A percentile compares a stretch with the other conserved stretches of the same genome.
These are phyloP conservation scores for Himalopsyche tibetana DNA, from an alignment of 2,888 invertebrate species.

Conservation along the genomic window DNA sequence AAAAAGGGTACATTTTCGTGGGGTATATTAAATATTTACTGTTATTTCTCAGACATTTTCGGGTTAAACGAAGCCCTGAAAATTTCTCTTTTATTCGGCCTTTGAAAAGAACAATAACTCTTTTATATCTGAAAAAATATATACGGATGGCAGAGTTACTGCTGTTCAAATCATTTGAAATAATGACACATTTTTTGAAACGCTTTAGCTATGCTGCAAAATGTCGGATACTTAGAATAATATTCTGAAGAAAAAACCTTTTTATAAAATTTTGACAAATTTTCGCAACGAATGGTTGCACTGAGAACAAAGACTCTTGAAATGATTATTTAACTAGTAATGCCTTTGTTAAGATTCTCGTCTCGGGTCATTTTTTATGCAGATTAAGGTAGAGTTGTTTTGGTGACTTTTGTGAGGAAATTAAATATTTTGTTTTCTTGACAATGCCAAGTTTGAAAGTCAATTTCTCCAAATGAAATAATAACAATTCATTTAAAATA, in stretches of 20 bases:
- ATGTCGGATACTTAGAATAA: not conserved
- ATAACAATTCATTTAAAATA: too few species aligned
- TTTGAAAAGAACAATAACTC: slow-evolving; percentile 7
- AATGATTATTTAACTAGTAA: too few species aligned
- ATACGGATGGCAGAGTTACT: not conserved
- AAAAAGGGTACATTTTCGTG: too few species aligned
- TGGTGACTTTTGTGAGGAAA: too few species aligned
- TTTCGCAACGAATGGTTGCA: not conserved
- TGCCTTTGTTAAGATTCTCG: too few species aligned
- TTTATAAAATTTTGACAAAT: not conserved
- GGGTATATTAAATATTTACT: not conserved
- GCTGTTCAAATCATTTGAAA: not conserved
- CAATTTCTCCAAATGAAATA: too few species aligned
- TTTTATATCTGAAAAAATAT: not conserved
- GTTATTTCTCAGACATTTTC: not conserved
- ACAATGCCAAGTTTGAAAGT: too few species aligned
- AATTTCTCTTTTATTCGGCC: not conserved
- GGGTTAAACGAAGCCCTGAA: not conserved
- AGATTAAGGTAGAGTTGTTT: too few species aligned
- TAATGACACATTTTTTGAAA: not conserved
- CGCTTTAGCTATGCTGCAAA: not conserved
- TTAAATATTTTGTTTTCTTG: too few species aligned
- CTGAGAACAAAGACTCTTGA: not conserved
- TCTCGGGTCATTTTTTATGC: too few species aligned
- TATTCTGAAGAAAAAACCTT: not conserved